These are phyloP conservation scores for Pangasianodon gigas DNA, from an alignment of 2,113 vertebrate species.

Conservation along the genomic window DNA sequence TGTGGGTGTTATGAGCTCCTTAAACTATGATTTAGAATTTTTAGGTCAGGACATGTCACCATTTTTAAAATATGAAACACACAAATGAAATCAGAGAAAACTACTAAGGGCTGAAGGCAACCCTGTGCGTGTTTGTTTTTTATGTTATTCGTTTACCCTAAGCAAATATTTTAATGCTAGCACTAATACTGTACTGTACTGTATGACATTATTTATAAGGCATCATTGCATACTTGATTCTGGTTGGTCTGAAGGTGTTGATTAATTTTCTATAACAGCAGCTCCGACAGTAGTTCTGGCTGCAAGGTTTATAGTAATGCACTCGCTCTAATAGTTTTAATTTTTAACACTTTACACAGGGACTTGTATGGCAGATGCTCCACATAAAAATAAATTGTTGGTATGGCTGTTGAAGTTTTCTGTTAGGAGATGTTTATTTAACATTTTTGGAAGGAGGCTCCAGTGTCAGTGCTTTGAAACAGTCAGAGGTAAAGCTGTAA, in stretches of 20 bases:
- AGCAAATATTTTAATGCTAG: not conserved
- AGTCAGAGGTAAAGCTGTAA: not conserved
- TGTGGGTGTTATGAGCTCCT: not conserved
- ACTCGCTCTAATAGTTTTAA: not conserved
- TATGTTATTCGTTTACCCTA: not conserved
- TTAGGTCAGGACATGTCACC: not conserved
- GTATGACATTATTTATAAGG: not conserved
- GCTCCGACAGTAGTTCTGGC: not conserved
- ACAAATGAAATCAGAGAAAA: not conserved
- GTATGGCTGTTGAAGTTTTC: not conserved
- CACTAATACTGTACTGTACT: not conserved
- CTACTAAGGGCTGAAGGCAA: not conserved
- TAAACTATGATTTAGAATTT: not conserved
- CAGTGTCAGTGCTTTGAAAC: not conserved
- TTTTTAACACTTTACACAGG: not conserved
- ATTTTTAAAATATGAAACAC: not conserved
- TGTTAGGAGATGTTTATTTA: not conserved
- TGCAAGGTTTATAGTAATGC: not conserved
- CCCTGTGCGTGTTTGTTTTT: not conserved
- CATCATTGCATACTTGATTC: not conserved
- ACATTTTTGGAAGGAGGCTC: not conserved
- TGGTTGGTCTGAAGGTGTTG: not conserved
- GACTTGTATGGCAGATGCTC: not conserved
- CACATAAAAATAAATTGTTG: not conserved
- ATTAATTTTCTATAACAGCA: not conserved